A percentile compares a stretch with the other conserved stretches of the same genome.
Evolutionary conservation across 1,140 invertebrate genomes (phyloP).

Genomic region (Bombus difficillimus): DNA sequence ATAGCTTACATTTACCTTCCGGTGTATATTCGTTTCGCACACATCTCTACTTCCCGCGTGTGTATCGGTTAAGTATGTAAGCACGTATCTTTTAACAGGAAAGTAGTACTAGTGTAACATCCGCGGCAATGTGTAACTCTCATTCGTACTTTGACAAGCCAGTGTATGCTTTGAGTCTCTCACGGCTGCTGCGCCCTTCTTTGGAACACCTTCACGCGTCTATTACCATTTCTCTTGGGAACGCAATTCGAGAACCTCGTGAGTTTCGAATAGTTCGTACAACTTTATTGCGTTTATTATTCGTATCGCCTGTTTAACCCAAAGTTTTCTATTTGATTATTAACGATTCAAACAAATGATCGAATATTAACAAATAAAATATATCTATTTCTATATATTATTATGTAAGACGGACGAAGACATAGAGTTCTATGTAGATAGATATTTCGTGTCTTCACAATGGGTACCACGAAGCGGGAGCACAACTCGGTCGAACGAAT

Average conservation of each 20-base stretch:
- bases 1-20: neutral
- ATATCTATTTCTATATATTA: too few species aligned
- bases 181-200: conserved; percentile 12
- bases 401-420: too few species aligned
- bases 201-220: neutral
- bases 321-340: neutral
- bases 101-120: neutral
- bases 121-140: conserved; percentile 6
- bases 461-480: neutral
- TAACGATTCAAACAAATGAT: too few species aligned
- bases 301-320: neutral
- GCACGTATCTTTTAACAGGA: neutral
- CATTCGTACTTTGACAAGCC: conserved; percentile 6
- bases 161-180: neutral
- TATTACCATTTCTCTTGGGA: neutral
- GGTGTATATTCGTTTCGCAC: neutral
- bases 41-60: neutral
- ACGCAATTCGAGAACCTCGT: neutral
- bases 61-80: neutral
- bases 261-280: neutral
- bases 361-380: too few species aligned
- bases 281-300: neutral
- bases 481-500: conserved; percentile 30
- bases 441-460: neutral
- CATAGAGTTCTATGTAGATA: neutral